Base-by-base conservation (phyloP, 2,888 invertebrate species). In the Tillus elongatus region DNA sequence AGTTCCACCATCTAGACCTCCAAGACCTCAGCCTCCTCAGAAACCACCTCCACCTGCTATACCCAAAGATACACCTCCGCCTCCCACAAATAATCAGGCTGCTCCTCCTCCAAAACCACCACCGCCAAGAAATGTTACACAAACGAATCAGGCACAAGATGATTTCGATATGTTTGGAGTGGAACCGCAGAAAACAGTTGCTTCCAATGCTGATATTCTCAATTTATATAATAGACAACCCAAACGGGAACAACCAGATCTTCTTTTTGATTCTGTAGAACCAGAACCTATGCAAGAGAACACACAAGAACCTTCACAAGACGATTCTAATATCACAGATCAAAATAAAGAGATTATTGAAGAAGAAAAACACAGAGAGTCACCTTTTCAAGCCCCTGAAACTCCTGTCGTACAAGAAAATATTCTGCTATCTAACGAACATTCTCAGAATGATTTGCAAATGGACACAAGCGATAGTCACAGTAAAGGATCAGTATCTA, bases 401-500 rank as follows among this genome's bases (percentile, higher is more conserved):
- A n/a, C 24, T n/a, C 6, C 41, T 6, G 32, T 34, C 4, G 33
- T 49, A n/a, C 52, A 52, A 40, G 57, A 54, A 6, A 52, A 50
- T 35, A 50, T 57, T 37, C 24, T n/a, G n/a, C 24, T 19, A 8
- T 19, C 24, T 8, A 19, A 19, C 1, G 64, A 60, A 44, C 55
- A 57, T 3, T 53, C 55, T 1, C 60, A 60, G 36, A 58, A 60
- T 6, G 62, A 63, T 36, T 39, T 60, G 4, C 63, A 64, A 43
- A 63, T 64, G 63, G 65, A 66, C 43, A 62, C 64, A 3, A 65
- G 64, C 38, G 63, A 65, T 33, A 65, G 61, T 38, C 64, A 64
- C 36, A 64, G 64, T 41, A 58, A 60, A 52, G 64, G 60, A 24
- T 64, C 64, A 2, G 58, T 60, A 3, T 63, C 63, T 2, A 64